Evolutionary conservation across 2,113 vertebrate species (phyloP).

Genomic region (mouse (Mus musculus)): DNA sequence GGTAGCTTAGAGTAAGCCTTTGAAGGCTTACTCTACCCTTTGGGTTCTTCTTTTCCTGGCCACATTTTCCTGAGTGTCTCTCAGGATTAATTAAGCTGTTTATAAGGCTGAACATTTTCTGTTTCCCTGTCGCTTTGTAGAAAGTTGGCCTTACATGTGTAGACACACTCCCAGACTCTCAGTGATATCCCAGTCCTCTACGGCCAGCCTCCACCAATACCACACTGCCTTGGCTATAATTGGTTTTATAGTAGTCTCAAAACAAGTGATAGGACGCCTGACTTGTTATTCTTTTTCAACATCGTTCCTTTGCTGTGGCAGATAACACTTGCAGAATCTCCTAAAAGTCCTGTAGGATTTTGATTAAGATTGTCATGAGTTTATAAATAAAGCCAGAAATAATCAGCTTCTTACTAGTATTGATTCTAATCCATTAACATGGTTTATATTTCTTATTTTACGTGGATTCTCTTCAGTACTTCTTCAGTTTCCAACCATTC

Average conservation of each 20-base stretch:
- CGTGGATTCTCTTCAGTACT: not conserved
- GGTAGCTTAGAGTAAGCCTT: not conserved
- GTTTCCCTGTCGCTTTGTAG: not conserved
- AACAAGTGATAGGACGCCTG: not conserved
- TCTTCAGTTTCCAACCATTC: not conserved
- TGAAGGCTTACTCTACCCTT: not conserved
- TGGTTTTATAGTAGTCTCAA: not conserved
- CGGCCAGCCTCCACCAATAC: not conserved
- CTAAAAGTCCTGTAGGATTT: not conserved
- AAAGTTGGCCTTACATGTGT: not conserved
- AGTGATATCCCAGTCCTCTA: accelerated
- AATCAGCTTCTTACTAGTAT: not conserved
- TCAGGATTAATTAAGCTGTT: not conserved
- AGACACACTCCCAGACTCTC: no score
- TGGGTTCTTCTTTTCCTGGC: no score
- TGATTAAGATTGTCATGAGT: not conserved
- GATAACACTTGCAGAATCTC: not conserved
- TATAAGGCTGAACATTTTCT: not conserved
- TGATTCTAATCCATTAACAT: not conserved
- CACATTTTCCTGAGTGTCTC: not conserved
- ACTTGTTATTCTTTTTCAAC: not conserved
- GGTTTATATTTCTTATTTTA: not conserved
- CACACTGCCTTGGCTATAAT: no score
- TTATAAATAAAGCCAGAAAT: not conserved
- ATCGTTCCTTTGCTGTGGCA: not conserved